phyloP scores from a whole-genome alignment of 1,140 invertebrate species.

The Drusus annulatus region DNA sequence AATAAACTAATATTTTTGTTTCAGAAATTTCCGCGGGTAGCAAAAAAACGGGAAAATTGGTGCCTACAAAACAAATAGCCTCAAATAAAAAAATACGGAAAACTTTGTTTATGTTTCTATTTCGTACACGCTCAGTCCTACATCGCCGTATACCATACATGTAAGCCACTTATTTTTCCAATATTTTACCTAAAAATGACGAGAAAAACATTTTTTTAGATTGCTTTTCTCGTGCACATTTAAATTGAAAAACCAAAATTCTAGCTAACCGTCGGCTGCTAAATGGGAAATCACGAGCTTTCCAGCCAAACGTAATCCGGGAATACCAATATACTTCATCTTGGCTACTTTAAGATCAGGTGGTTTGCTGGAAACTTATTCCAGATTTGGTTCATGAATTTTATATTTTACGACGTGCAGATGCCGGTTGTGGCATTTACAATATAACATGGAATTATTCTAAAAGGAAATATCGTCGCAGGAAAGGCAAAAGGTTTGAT shows the following conservation, averaged over 20 bases:
- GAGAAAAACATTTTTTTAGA: neutral
- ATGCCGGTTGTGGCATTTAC: too few relatives aligned
- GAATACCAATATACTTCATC: neutral
- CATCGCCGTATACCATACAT: too few relatives aligned
- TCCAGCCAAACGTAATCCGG: neutral
- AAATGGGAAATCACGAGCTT: slow-evolving; percentile 5
- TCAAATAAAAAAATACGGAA: too few relatives aligned
- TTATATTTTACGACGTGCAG: slow-evolving; percentile 4
- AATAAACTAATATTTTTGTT: too few relatives aligned
- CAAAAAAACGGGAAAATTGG: too few relatives aligned
- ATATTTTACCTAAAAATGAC: neutral
- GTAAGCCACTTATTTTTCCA: neutral
- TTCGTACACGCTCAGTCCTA: too few relatives aligned
- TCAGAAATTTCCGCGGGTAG: too few relatives aligned
- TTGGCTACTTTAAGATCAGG: neutral
- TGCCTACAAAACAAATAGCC: too few relatives aligned
- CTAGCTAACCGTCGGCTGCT: neutral
- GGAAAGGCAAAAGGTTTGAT: too few relatives aligned
- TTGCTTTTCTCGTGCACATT: neutral
- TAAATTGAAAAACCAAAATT: neutral
- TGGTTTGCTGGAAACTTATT: slow-evolving; percentile 8
- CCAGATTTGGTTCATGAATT: slow-evolving; percentile 16
- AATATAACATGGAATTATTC: too few relatives aligned
- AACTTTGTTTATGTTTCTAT: too few relatives aligned
- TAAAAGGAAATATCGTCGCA: too few relatives aligned